Conservation (phyloP, 2,888 invertebrate species). For the Pollenia labialis region DNA sequence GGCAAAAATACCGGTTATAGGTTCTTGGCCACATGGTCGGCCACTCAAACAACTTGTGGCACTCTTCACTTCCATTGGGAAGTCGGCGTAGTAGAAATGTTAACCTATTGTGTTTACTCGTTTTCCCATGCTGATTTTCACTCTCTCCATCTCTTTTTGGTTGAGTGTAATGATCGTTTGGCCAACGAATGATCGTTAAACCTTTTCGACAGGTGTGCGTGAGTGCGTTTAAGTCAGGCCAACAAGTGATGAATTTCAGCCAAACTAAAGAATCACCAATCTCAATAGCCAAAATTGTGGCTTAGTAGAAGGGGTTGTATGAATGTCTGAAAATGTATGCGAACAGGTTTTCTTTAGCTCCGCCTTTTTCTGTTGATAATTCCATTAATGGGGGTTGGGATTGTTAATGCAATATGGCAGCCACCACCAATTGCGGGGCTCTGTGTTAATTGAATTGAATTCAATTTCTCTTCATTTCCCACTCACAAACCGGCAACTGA, state of each 20-base stretch:
- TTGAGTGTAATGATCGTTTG: slow-evolving; percentile 41
- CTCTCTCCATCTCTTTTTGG: neutral
- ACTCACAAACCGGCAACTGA: slow-evolving; percentile 20
- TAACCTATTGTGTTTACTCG: neutral
- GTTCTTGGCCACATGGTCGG: slow-evolving; percentile 15
- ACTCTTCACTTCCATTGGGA: slow-evolving; percentile 44
- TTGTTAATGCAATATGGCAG: slow-evolving; percentile 74
- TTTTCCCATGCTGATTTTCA: neutral
- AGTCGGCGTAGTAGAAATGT: neutral
- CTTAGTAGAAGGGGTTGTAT: neutral
- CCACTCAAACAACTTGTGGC: neutral
- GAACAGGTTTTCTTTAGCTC: slow-evolving; percentile 56
- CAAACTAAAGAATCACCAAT: slow-evolving; percentile 27
- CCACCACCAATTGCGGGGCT: slow-evolving; percentile 72
- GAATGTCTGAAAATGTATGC: slow-evolving; percentile 18
- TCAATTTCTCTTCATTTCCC: slow-evolving; percentile 13
- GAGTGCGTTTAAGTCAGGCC: neutral
- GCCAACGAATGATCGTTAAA: slow-evolving; percentile 58
- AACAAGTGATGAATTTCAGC: slow-evolving; percentile 40
- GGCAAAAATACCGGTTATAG: slow-evolving; percentile 68
- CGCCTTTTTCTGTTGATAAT: slow-evolving; percentile 60
- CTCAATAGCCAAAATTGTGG: neutral
- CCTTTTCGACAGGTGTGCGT: slow-evolving; percentile 45
- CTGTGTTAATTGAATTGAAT: slow-evolving; percentile 47
- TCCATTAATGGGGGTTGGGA: slow-evolving; percentile 50